Conservation (phyloP, 2,797 vertebrate species). For the Heliangelus exortis region DNA sequence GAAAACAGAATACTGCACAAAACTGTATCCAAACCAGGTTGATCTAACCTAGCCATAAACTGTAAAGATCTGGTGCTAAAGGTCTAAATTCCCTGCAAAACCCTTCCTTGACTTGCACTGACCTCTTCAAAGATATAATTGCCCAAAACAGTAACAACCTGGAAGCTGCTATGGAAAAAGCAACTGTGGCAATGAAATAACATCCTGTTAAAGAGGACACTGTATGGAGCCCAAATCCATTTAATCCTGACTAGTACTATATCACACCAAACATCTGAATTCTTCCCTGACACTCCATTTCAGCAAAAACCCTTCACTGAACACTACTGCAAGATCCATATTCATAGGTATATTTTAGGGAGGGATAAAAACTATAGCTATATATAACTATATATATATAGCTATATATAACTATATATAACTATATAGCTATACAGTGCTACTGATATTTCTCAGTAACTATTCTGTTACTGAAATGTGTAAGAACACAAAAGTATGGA, state of each 20-base stretch:
- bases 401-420: no score
- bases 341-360: not conserved
- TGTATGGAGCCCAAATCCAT: not conserved
- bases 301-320: not conserved
- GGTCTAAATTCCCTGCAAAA: not conserved
- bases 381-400: no score
- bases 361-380: not conserved
- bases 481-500: not conserved
- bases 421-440: not conserved
- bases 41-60: not conserved
- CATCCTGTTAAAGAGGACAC: not conserved
- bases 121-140: rapidly evolving
- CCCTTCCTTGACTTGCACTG: rapidly evolving
- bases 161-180: not conserved
- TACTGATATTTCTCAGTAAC: not conserved
- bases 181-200: not conserved
- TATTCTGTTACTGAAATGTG: not conserved
- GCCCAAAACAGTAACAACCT: not conserved
- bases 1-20: not conserved
- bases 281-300: not conserved
- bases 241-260: not conserved
- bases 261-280: not conserved
- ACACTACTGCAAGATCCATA: not conserved
- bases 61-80: not conserved
- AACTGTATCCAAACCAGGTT: not conserved